Evolutionary conservation across 1,140 invertebrate genomes (phyloP).

Genomic region (Drosophila rufa): DNA sequence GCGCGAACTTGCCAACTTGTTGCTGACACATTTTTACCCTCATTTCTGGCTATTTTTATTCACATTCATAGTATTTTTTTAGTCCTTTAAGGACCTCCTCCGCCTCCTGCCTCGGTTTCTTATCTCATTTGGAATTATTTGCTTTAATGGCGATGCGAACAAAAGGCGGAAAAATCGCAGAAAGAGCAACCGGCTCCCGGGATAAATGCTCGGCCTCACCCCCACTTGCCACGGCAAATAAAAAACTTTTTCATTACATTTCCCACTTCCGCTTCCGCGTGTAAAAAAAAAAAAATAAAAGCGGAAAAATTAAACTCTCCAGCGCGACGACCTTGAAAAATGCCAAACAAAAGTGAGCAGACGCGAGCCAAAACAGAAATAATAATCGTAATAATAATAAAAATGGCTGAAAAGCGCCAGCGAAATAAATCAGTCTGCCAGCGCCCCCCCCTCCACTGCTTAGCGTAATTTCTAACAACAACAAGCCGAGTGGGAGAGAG

Average conservation of each 20-base stretch:
- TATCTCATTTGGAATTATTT: conserved; percentile 82
- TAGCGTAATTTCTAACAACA: conserved; percentile 77
- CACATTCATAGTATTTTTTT: conserved; percentile 15
- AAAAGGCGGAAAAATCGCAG: conserved; percentile 19
- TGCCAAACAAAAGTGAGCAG: conserved; percentile 34
- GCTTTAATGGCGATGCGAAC: conserved; percentile 71
- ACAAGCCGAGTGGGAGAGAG: conserved; percentile 23
- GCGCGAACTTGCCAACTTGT: conserved; percentile 75
- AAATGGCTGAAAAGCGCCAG: conserved; percentile 73
- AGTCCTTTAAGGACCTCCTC: neutral
- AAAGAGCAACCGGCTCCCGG: conserved; percentile 2
- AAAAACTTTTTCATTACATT: conserved; percentile 82
- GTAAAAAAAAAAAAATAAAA: conserved; percentile 8
- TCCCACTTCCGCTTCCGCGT: conserved; percentile 76
- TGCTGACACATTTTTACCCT: conserved; percentile 54
- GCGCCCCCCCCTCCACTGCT: conserved; percentile 32
- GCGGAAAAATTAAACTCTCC: conserved; percentile 46
- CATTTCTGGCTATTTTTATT: conserved; percentile 19
- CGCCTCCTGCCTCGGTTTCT: conserved; percentile 29
- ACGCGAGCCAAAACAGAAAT: conserved; percentile 61
- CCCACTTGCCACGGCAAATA: conserved; percentile 42
- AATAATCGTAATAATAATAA: conserved; percentile 82
- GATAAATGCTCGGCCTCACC: conserved; percentile 10
- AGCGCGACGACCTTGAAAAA: conserved; percentile 74
- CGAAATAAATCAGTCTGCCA: conserved; percentile 77